These are phyloP conservation scores for Dexiosoma caninum DNA, from an alignment of 2,888 invertebrate species.

Conservation along the genomic window DNA sequence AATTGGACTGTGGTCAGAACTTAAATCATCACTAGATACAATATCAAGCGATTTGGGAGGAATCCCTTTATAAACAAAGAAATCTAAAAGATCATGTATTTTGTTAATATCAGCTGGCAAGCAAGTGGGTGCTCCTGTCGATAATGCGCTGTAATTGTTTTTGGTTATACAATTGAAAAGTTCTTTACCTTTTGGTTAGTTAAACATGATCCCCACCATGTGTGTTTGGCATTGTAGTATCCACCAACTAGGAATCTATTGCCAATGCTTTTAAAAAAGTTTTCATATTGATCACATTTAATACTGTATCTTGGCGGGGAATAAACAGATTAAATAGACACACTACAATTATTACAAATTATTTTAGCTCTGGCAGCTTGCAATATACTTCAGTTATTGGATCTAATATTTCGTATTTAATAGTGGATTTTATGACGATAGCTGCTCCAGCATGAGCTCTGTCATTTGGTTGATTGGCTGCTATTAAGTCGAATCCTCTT, in stretches of 20 bases:
- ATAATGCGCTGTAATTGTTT: background rate
- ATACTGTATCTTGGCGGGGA: background rate
- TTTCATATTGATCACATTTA: background rate
- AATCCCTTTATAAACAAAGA: background rate
- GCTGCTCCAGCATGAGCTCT: background rate
- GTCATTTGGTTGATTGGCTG: background rate
- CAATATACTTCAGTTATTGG: background rate
- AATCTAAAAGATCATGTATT: background rate
- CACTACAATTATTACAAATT: background rate
- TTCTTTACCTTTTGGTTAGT: background rate
- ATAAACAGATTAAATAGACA: background rate
- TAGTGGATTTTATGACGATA: background rate
- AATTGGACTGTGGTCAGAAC: constrained; percentile 22
- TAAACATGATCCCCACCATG: background rate
- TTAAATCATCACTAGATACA: constrained; percentile 19
- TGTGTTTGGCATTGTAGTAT: background rate
- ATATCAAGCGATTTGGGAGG: background rate
- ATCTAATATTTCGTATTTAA: background rate
- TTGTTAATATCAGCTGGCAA: background rate
- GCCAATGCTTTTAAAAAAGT: background rate
- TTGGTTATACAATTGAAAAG: background rate
- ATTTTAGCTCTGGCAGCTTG: background rate
- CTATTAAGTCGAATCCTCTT: background rate
- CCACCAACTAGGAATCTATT: background rate
- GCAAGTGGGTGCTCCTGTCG: background rate